Evolutionary conservation across 2,797 vertebrate species (phyloP), one percentile per base, ranked within the genome.

Genomic region (Catostomus latipinnis): DNA sequence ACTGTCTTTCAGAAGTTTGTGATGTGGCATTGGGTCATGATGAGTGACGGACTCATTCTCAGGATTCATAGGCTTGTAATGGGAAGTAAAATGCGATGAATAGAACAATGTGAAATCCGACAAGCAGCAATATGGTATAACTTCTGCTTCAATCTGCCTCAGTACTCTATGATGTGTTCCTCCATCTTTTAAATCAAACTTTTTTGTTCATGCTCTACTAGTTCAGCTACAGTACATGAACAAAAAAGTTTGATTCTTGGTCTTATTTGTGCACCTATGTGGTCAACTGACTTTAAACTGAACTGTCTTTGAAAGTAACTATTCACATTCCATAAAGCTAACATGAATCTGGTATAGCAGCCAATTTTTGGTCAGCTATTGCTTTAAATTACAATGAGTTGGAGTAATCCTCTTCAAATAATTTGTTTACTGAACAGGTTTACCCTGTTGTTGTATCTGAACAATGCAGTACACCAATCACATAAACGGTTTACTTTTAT

Each of bases 21-120:
- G 46, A 78, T 70, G 50, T 73, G 67, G 58, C 67, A 70, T 34
- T 78, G 56, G 46, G 71, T 54, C 65, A 60, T 46, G 14, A 76
- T 62, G 69, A 71, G 22, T 54, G 76, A 71, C 60, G 34, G 58
- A 54, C 76, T 78, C 57, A 78, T 61, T 78, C 67, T 57, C 34
- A 6, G 48, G 56, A 78, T 65, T 49, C 58, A 66, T 71, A 49
- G 54, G 18, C 54, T 57, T 16, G 34, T 75, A 75, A 75, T 65
- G 49, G 61, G n/a, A 65, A 75, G 60, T 53, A 75, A 75, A 65
- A 16, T 8, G n/a, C 50, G 22, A 54, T 45, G 61, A 75, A 18
- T 14, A 65, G 43, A 45, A 65, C 61, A 46, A 46, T 53, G 73
- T 16, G 61, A 65, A 53, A 74, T 52, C 16, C 3, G 1, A 16